These are phyloP conservation scores for Acheta domesticus DNA, from an alignment of 2,888 invertebrate species.

Conservation along the genomic window DNA sequence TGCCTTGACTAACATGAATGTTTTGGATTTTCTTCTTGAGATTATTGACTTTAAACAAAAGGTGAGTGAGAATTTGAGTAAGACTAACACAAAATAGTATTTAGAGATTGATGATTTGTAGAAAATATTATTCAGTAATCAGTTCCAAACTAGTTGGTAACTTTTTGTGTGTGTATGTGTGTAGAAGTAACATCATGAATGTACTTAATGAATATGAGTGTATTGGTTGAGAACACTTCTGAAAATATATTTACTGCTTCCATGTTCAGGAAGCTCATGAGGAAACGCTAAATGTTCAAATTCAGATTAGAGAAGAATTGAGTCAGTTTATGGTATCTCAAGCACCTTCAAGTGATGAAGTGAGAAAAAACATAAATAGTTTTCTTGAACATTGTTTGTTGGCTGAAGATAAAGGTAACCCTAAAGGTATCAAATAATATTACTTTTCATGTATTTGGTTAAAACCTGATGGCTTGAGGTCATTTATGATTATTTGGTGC, in stretches of 20 bases:
- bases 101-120: too few species aligned
- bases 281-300: not conserved
- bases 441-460: too few species aligned
- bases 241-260: not conserved
- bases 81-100: too few species aligned
- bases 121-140: too few species aligned
- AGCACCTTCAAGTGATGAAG: not conserved
- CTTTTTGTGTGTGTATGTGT: too few species aligned
- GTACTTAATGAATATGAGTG: too few species aligned
- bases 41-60: not conserved
- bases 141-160: too few species aligned
- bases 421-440: not conserved
- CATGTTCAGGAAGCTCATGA: not conserved
- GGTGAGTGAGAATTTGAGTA: not conserved
- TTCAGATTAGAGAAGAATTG: not conserved
- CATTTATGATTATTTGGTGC: too few species aligned
- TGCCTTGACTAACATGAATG: not conserved
- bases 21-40: not conserved
- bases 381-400: not conserved
- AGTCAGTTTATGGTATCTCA: not conserved
- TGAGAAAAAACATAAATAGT: not conserved
- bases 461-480: too few species aligned
- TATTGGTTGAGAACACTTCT: too few species aligned
- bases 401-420: not conserved
- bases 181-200: too few species aligned